These are phyloP conservation scores for Pyrocoelia pectoralis DNA, from an alignment of 2,888 invertebrate species.

Conservation along the genomic window DNA sequence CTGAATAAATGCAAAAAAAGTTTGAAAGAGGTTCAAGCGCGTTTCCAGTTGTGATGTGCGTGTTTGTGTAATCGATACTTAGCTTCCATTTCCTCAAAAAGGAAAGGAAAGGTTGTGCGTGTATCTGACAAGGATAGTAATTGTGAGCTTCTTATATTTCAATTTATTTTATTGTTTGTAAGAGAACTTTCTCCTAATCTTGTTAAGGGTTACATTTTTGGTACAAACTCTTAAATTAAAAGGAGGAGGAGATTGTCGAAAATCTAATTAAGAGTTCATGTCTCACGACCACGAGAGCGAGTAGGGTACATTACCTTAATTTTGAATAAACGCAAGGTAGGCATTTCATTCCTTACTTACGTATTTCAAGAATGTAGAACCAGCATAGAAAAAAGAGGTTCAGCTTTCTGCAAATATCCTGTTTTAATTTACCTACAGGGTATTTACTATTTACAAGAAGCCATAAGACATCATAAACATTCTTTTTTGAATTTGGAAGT, in stretches of 20 bases:
- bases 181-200: background rate
- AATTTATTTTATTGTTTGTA: background rate
- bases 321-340: too few species aligned
- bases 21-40: background rate
- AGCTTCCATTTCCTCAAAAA: background rate
- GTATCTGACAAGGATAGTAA: background rate
- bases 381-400: too few species aligned
- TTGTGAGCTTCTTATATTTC: background rate
- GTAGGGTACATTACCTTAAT: too few species aligned
- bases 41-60: background rate
- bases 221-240: background rate
- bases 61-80: slow-evolving; percentile 1
- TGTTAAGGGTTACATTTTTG: background rate
- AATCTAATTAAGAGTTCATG: too few species aligned
- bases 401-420: too few species aligned
- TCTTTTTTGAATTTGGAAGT: too few species aligned
- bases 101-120: background rate
- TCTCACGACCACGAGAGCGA: too few species aligned
- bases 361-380: too few species aligned
- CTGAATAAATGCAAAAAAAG: background rate
- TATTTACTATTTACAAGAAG: too few species aligned
- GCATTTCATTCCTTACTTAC: too few species aligned
- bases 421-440: too few species aligned
- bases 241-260: background rate
- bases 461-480: too few species aligned